Conservation (phyloP, 2,113 vertebrate genomes). For the Lates calcarifer region DNA sequence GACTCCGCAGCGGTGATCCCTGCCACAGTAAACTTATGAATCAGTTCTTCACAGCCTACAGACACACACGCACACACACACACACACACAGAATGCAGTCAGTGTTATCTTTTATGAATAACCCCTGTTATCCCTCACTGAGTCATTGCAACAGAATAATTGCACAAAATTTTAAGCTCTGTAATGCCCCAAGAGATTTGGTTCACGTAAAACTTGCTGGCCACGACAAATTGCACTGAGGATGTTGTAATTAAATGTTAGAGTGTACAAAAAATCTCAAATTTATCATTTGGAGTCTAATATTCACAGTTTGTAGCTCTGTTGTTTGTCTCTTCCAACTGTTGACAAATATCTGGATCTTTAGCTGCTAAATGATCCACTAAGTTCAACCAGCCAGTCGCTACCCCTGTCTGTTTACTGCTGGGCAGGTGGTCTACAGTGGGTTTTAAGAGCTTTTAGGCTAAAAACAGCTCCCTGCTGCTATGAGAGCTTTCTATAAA, state of each 20-base stretch:
- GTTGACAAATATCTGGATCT: neutral
- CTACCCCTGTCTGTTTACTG: neutral
- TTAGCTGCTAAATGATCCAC: neutral
- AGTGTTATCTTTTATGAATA: slow-evolving; percentile 54
- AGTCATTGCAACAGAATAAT: slow-evolving; percentile 48
- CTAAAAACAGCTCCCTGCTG: neutral
- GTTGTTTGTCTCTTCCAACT: neutral
- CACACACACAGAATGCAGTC: neutral
- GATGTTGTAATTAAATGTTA: slow-evolving; percentile 1
- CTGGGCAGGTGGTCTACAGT: neutral
- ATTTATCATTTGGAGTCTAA: too few species aligned
- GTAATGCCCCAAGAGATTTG: slow-evolving; percentile 25
- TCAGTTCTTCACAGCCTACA: slow-evolving; percentile 51
- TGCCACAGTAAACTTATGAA: slow-evolving; percentile 65
- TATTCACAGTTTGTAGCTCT: neutral
- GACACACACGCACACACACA: slow-evolving; percentile 29
- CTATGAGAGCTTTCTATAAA: neutral
- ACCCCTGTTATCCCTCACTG: slow-evolving; percentile 40
- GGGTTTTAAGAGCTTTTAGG: neutral
- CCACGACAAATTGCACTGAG: slow-evolving; percentile 23
- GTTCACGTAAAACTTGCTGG: slow-evolving; percentile 4
- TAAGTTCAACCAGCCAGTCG: neutral
- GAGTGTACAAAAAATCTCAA: slow-evolving; percentile 16
- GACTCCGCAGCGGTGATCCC: slow-evolving; percentile 57
- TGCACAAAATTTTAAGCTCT: slow-evolving; percentile 43